Base-by-base conservation (phyloP, 2,888 invertebrate genomes). In the Adela reaumurella region DNA sequence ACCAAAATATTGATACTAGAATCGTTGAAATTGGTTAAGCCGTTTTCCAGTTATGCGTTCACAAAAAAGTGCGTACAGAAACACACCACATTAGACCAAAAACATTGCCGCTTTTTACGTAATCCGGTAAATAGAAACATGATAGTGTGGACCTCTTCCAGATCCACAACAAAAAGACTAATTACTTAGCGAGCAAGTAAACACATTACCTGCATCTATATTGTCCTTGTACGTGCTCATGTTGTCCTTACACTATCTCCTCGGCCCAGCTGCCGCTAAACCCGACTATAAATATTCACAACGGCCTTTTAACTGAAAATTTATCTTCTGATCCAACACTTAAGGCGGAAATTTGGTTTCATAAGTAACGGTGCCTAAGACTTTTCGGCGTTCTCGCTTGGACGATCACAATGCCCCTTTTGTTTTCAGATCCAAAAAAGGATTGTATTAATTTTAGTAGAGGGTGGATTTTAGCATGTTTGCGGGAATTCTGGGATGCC, bases 231-330 rank as follows among this genome's bases (percentile, higher is more conserved):
- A 35, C 74, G 74, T 74, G 74, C 74, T 71, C 55, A 70, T 68
- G 67, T 61, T 62, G 60, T 57, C 60, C 64, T 72, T 68, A 54
- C 63, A 62, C 64, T 73, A 74, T 74, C 73, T 64, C 67, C 56
- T 58, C 62, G 63, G 63, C 63, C 62, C 73, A 71, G 70, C 61
- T 62, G 58, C 59, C 19, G 19, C 16, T 46, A 35, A 35, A 35
- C 35, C n/a, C 35, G 35, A 35, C 35, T 14, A 35, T 35, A 35
- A 35, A 35, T 35, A 35, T 35, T 35, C 35, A 3, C 11, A 4
- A 35, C 35, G 35, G n/a, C n/a, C 24, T 24, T 4, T 24, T 14
- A 35, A 4, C 3, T 14, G 35, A 35, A 35, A 35, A 35, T 8
- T 35, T 35, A 35, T 35, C 14, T 14, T 35, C 6, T 14, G 6